Percentiles rank a stretch among this genome's conserved stretches.
These are phyloP conservation scores for Andricus grossulariae DNA, from an alignment of 1,140 invertebrate species.

Conservation along the genomic window DNA sequence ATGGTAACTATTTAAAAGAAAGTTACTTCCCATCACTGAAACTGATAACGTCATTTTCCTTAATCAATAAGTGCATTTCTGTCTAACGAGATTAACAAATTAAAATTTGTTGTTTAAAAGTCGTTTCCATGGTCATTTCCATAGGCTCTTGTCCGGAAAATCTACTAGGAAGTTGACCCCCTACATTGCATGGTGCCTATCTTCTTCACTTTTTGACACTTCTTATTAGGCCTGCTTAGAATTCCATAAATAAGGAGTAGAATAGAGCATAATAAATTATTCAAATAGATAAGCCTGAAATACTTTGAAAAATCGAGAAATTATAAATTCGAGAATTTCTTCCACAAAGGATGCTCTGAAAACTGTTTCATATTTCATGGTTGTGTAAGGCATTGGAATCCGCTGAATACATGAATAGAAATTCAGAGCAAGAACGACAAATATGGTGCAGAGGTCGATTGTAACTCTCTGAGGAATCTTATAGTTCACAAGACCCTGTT, in stretches of 20 bases:
- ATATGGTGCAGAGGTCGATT: conserved; percentile 25
- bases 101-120: too few species aligned
- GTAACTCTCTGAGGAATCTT: conserved; percentile 24
- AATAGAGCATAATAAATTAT: not conserved
- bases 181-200: too few species aligned
- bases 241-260: too few species aligned
- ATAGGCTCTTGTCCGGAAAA: too few species aligned
- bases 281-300: not conserved
- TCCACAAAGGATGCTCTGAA: not conserved
- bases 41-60: too few species aligned
- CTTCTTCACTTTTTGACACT: too few species aligned
- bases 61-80: too few species aligned
- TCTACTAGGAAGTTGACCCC: too few species aligned
- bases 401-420: conserved; percentile 19
- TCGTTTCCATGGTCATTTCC: too few species aligned
- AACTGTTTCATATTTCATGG: conserved; percentile 29
- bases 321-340: not conserved
- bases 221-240: too few species aligned
- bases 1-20: not conserved
- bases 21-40: too few species aligned
- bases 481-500: not conserved
- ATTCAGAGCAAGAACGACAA: conserved; percentile 25
- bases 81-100: too few species aligned
- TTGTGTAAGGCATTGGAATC: conserved; percentile 13
- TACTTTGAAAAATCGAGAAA: not conserved